Evolutionary conservation across 2,888 invertebrate genomes (phyloP).

Genomic region (Tetragnatha montana): DNA sequence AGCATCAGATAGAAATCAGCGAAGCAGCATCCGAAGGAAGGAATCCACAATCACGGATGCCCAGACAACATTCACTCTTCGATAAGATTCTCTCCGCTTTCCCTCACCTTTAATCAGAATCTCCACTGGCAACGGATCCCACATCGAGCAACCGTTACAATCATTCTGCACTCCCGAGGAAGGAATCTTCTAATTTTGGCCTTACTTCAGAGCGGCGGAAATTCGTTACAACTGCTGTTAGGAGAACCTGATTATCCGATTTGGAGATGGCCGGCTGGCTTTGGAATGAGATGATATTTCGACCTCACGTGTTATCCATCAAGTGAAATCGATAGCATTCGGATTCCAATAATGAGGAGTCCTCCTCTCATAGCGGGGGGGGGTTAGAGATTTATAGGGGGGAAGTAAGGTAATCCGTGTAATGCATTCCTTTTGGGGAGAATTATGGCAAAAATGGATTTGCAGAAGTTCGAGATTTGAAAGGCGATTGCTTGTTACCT

Average conservation of each 20-base stretch:
- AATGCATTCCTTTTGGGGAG: constrained; percentile 37
- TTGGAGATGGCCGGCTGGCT: neutral
- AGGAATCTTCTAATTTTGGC: neutral
- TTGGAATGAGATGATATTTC: neutral
- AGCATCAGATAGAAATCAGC: no score
- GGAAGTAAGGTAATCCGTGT: constrained; percentile 18
- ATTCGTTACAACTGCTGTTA: neutral
- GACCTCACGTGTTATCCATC: constrained; percentile 47
- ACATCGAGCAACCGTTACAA: neutral
- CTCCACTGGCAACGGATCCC: no score
- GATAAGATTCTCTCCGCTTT: no score
- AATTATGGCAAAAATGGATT: neutral
- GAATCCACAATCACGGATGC: no score
- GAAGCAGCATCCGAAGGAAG: no score
- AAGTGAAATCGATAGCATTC: constrained; percentile 26
- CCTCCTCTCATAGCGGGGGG: constrained; percentile 16
- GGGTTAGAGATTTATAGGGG: constrained; percentile 40
- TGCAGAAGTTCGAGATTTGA: neutral
- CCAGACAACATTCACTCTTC: no score
- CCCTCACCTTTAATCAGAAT: no score
- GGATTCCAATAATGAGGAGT: constrained; percentile 41
- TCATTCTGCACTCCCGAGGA: neutral
- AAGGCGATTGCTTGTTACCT: no score
- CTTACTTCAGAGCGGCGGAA: neutral
- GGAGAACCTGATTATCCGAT: neutral